Percentiles rank a stretch among this genome's conserved stretches.
phyloP scores from a whole-genome alignment of 2,888 invertebrate species.

The Torymus auratus region DNA sequence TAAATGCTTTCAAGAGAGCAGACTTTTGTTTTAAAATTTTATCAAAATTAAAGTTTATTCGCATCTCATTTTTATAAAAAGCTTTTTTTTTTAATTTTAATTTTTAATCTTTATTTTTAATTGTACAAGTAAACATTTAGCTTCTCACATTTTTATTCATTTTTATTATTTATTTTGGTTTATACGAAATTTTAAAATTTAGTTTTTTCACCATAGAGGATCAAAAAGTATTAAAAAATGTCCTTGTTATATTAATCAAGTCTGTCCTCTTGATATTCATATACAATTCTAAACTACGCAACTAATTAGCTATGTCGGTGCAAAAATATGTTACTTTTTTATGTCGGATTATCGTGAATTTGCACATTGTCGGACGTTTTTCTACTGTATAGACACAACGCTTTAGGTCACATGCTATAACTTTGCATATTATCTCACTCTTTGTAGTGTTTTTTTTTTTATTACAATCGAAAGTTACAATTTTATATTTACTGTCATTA shows the following conservation, averaged over 20 bases:
- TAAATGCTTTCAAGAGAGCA: constrained; percentile 41
- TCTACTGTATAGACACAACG: constrained; percentile 52
- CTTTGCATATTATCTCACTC: constrained; percentile 45
- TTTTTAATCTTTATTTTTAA: constrained; percentile 10
- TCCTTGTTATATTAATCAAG: constrained; percentile 4
- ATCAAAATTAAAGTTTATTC: constrained; percentile 14
- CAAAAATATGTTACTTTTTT: constrained; percentile 73
- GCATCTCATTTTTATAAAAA: constrained; percentile 3
- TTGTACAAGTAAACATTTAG: neutral
- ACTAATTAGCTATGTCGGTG: constrained; percentile 65
- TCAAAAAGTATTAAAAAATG: neutral
- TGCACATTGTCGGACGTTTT: constrained; percentile 65
- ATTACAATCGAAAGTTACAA: constrained; percentile 36
- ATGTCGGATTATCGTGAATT: constrained; percentile 70
- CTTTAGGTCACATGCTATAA: constrained; percentile 43
- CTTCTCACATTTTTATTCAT: constrained; percentile 1
- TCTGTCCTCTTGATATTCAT: constrained; percentile 38
- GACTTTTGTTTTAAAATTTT: constrained; percentile 31
- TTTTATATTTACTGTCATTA: constrained; percentile 29
- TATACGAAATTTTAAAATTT: too few species aligned
- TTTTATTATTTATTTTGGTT: too few species aligned
- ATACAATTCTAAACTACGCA: constrained; percentile 39
- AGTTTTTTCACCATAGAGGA: too few species aligned
- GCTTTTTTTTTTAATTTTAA: neutral
- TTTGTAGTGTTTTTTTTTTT: constrained; percentile 30